phyloP scores from a whole-genome alignment of 2,797 vertebrate species.

The Sebastes miniatus region DNA sequence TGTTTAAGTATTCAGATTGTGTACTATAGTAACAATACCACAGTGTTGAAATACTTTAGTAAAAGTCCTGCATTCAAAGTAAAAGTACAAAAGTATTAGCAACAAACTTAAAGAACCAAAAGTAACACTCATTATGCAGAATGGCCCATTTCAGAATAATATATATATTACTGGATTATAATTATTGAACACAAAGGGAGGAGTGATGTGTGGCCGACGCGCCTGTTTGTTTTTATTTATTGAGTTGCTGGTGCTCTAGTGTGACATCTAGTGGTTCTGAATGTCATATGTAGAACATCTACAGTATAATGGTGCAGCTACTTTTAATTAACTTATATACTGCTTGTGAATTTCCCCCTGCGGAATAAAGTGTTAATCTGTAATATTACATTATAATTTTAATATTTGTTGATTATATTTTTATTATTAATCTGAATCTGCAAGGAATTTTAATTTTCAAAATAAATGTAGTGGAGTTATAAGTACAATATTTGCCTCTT shows the following conservation, averaged over 20 bases:
- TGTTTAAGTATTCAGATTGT: not conserved
- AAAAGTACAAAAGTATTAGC: too few species aligned
- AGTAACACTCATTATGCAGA: too few species aligned
- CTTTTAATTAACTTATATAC: not conserved
- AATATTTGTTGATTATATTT: not conserved
- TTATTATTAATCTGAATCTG: not conserved
- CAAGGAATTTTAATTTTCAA: not conserved
- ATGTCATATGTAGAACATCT: too few species aligned
- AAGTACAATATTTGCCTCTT: not conserved
- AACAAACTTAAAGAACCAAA: too few species aligned
- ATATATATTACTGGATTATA: too few species aligned
- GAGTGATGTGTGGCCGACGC: too few species aligned
- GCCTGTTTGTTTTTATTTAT: fast-evolving
- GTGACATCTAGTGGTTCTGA: too few species aligned
- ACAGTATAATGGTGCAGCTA: not conserved
- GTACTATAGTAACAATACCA: not conserved
- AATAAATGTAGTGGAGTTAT: not conserved
- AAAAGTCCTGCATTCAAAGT: too few species aligned
- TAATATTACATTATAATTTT: not conserved
- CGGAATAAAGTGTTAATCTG: not conserved
- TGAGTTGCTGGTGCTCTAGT: too few species aligned
- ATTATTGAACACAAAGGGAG: too few species aligned
- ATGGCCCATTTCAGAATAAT: too few species aligned
- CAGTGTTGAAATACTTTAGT: not conserved
- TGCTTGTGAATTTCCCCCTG: too few species aligned